Evolutionary conservation across 2,113 vertebrate genomes (phyloP).

Genomic region (Hemichromis elongatus): DNA sequence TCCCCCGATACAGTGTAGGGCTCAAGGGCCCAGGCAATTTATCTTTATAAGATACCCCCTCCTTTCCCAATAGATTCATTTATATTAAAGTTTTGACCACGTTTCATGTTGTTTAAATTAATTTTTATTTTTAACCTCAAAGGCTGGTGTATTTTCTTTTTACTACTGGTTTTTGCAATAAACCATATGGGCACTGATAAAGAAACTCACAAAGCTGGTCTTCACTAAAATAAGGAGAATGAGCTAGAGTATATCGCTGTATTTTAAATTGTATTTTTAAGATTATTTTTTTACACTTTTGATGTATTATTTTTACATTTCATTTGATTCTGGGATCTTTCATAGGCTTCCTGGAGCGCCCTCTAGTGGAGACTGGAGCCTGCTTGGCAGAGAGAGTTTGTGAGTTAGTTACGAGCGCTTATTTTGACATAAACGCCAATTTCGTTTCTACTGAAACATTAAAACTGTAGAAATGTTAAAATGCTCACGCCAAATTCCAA

Average conservation of each 20-base stretch:
- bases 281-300: not conserved
- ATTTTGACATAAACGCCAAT: not conserved
- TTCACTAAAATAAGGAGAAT: not conserved
- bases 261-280: not conserved
- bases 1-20: not conserved
- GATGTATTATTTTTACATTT: not conserved
- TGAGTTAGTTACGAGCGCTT: not conserved
- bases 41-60: fast-evolving
- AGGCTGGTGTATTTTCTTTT: not conserved
- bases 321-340: not conserved
- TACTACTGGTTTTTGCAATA: not conserved
- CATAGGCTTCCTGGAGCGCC: not conserved
- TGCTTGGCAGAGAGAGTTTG: not conserved
- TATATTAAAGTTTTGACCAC: not conserved
- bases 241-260: not conserved
- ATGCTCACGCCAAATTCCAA: not conserved
- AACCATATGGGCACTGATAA: not conserved
- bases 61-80: not conserved
- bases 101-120: not conserved
- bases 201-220: not conserved
- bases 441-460: not conserved
- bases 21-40: not conserved
- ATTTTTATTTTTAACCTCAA: not conserved
- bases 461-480: too few relatives aligned
- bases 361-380: not conserved